Base-by-base conservation (phyloP, 2,888 invertebrate species). In the Lasius fuliginosus region DNA sequence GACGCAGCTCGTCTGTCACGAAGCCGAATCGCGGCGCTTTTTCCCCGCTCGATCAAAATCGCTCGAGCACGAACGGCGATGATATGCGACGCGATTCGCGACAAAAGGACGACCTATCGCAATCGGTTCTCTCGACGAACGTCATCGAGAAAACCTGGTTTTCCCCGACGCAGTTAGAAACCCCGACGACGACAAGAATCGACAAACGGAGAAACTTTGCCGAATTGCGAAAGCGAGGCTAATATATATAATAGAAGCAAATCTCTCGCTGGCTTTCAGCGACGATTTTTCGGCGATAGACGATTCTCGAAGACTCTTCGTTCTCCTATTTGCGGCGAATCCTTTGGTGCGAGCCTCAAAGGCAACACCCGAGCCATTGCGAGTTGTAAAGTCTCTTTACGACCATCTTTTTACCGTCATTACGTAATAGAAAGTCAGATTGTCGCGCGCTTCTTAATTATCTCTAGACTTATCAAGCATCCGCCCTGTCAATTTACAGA, bases 141-240 rank as follows among this genome's bases (percentile, higher is more conserved):
- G 84, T 83, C 79, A 40, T 62, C 81, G 79, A 89, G 85, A 69
- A 23, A 46, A 87, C 87, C 86, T 60, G 86, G 82, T 86, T 91
- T 87, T 60, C 42, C 79, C 42, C 79, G 30, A 2, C 65, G 33
- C 49, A 56, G 49, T 33, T 86, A 85, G 85, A 87, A 86, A 86
- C 86, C 85, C 58, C 18, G 36, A 3, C 42, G 46, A 23, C 56
- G 56, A 53, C 33, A n/a, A n/a, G 49, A 53, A 53, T 53, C n/a
- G n/a, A 53, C 33, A 33, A 53, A 71, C 84, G 85, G 90, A 81
- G 90, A 91, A 91, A 91, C 87, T 73, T 74, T 56, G 85, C 84
- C 84, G 83, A 90, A 87, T 92, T 92, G 94, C 94, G 94, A 93
- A 93, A 93, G 93, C 92, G 93, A 91, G 88, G 88, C 91, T 91